Percentiles rank a stretch among this genome's conserved stretches.
phyloP scores from a whole-genome alignment of 2,797 vertebrate genomes.

The Oreortyx pictus region DNA sequence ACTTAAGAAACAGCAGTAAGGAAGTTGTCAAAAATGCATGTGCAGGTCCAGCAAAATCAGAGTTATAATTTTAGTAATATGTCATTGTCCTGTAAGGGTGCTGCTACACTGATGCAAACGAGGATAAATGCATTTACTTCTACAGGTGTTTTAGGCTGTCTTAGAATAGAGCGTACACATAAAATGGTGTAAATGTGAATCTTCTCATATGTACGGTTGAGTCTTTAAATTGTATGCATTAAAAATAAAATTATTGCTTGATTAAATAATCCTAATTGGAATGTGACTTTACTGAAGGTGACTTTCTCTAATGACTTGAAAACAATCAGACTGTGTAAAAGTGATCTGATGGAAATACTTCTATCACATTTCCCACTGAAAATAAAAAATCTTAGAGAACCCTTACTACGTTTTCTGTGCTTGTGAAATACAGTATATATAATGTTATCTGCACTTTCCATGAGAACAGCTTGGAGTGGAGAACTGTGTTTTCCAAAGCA shows the following conservation, averaged over 20 bases:
- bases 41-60: neutral
- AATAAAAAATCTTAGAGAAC: neutral
- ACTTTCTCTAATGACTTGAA: neutral
- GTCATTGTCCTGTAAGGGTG: fast-evolving
- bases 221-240: neutral
- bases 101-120: neutral
- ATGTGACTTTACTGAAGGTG: neutral
- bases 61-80: neutral
- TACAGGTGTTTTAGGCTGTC: neutral
- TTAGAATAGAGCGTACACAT: neutral
- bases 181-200: neutral
- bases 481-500: neutral
- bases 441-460: neutral
- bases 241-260: neutral
- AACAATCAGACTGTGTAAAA: neutral
- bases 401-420: neutral
- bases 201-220: neutral
- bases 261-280: neutral
- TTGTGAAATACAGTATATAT: neutral
- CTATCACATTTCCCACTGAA: neutral
- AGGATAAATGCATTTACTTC: neutral
- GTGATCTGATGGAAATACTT: neutral
- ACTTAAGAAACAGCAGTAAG: neutral
- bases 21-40: neutral
- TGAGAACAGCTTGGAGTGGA: neutral